phyloP scores from a whole-genome alignment of 2,113 vertebrate genomes.

The Pseudois nayaur region DNA sequence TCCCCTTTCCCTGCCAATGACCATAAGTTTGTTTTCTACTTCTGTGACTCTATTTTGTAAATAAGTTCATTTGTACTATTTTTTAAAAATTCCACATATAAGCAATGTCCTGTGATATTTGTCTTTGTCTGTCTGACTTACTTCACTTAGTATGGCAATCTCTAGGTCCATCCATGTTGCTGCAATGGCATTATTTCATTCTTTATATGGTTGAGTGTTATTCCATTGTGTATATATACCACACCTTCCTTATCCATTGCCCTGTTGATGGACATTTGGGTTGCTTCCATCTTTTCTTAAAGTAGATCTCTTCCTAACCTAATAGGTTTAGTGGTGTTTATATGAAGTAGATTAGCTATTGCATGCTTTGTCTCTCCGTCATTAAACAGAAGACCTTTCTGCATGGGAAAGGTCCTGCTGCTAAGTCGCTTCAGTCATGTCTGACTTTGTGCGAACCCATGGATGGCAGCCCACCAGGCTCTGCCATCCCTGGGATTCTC shows the following conservation, averaged over 20 bases:
- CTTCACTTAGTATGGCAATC: neutral
- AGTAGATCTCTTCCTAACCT: neutral
- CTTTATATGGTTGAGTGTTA: neutral
- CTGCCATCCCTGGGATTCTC: too few relatives aligned
- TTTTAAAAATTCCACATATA: neutral
- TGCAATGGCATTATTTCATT: neutral
- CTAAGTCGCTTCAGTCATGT: too few relatives aligned
- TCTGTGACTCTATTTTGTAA: neutral
- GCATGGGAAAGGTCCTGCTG: neutral
- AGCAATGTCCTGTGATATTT: neutral
- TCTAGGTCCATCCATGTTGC: neutral
- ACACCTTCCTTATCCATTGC: neutral
- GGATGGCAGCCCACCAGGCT: too few relatives aligned
- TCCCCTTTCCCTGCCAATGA: neutral
- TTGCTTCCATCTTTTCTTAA: neutral
- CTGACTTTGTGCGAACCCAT: too few relatives aligned
- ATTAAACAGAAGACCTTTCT: neutral
- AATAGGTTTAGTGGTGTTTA: neutral
- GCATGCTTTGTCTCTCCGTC: neutral
- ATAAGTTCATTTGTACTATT: neutral
- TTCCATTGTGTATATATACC: neutral
- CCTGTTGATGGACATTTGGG: neutral
- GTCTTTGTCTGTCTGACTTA: neutral
- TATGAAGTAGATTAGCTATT: neutral
- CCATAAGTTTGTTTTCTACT: neutral